Evolutionary conservation across 2,113 vertebrate species (phyloP).

Genomic region (Neodontobutis hainanensis): DNA sequence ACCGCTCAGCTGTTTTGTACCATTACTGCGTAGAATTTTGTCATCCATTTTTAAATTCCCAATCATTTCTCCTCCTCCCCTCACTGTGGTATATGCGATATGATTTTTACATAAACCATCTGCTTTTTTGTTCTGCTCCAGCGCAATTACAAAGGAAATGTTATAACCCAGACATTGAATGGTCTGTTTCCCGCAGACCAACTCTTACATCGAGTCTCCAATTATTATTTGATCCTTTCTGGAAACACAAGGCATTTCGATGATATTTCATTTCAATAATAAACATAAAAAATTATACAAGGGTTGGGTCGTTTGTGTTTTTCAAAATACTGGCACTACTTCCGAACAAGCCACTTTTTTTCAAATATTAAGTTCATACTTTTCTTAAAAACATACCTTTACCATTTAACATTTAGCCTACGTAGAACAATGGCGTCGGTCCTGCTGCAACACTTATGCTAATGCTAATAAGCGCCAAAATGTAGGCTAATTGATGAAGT

Average conservation of each 20-base stretch:
- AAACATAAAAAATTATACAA: constrained; percentile 65
- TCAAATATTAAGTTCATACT: no score
- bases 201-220: constrained; percentile 69
- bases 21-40: constrained; percentile 61
- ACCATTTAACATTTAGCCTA: no score
- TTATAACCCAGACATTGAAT: constrained; percentile 65
- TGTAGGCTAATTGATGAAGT: no score
- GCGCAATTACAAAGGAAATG: constrained; percentile 55
- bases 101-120: constrained; percentile 75
- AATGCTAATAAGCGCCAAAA: no score
- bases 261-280: constrained; percentile 72
- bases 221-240: constrained; percentile 69
- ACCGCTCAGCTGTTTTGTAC: constrained; percentile 69
- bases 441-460: no score
- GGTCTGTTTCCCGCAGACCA: constrained; percentile 58
- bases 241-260: constrained; percentile 71
- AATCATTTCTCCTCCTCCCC: constrained; percentile 64
- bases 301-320: constrained; percentile 35
- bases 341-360: no score
- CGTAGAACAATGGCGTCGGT: no score
- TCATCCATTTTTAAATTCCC: constrained; percentile 69
- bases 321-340: background rate
- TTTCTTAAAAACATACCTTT: no score
- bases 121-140: constrained; percentile 66
- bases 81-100: constrained; percentile 75